These are phyloP conservation scores for Neolamprologus multifasciatus DNA, from an alignment of 2,797 vertebrate species.

Conservation along the genomic window DNA sequence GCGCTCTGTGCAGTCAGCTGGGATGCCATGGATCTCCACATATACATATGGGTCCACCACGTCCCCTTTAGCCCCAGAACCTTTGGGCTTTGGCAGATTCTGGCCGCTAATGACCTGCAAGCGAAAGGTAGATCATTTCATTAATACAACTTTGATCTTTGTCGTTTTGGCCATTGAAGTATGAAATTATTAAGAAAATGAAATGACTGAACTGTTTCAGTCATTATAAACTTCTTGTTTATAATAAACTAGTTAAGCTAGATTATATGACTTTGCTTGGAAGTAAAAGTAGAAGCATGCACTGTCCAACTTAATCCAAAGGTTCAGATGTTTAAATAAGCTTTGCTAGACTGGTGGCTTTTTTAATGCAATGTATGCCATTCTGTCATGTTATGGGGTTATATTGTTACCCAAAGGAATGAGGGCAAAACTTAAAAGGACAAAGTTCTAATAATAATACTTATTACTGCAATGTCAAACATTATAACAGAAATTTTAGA, in stretches of 20 bases:
- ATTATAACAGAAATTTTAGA: neutral
- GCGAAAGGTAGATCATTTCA: neutral
- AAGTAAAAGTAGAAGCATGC: neutral
- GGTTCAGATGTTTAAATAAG: neutral
- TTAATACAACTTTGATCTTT: neutral
- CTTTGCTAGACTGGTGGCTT: neutral
- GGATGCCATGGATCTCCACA: slow-evolving; percentile 95
- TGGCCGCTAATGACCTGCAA: slow-evolving; percentile 88
- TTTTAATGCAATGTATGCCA: neutral
- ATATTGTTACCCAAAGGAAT: neutral
- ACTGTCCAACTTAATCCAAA: neutral
- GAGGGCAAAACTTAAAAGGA: neutral
- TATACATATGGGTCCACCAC: slow-evolving; percentile 93
- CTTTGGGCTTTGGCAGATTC: slow-evolving; percentile 90
- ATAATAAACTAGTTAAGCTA: neutral
- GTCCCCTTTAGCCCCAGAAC: slow-evolving; percentile 89
- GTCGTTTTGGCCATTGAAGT: neutral
- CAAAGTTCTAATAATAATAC: neutral
- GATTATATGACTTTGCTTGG: neutral
- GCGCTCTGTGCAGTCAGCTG: slow-evolving; percentile 89
- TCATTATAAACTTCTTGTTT: neutral
- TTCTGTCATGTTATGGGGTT: neutral
- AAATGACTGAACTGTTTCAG: neutral
- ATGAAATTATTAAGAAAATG: neutral
- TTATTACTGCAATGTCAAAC: neutral